These are phyloP conservation scores for Nasonia longicornis DNA, from an alignment of 1,140 invertebrate species.

Conservation along the genomic window DNA sequence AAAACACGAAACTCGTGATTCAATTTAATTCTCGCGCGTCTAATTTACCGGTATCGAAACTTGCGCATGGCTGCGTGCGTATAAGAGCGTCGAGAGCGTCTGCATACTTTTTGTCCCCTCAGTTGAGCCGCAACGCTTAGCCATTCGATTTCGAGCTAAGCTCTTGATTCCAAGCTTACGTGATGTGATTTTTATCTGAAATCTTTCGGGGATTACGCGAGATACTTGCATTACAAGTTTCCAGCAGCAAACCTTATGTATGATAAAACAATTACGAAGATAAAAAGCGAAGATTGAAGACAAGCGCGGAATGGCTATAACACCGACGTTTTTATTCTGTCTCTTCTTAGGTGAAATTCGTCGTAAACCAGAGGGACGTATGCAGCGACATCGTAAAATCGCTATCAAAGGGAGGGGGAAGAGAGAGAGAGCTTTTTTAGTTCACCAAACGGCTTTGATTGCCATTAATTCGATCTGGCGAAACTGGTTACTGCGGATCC, in stretches of 20 bases:
- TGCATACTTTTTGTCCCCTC: background rate
- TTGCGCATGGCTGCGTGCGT: background rate
- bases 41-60: constrained; percentile 1
- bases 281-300: background rate
- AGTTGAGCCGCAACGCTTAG: constrained; percentile 20
- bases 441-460: constrained; percentile 20
- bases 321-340: background rate
- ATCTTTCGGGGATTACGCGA: constrained; percentile 1
- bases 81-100: background rate
- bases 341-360: background rate
- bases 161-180: constrained; percentile 33
- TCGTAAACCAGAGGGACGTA: background rate
- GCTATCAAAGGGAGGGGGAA: background rate
- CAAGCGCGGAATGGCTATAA: too few species aligned
- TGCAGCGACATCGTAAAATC: background rate
- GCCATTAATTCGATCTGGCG: constrained; percentile 29
- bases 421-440: background rate
- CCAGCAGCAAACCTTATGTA: background rate
- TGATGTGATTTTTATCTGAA: constrained; percentile 36
- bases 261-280: constrained; percentile 29
- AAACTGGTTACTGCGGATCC: constrained; percentile 32
- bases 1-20: background rate
- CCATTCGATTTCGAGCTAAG: constrained; percentile 31
- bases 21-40: background rate
- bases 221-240: constrained; percentile 12